Evolutionary conservation across 1,140 invertebrate genomes (phyloP).

Genomic region (Achatina immaculata): DNA sequence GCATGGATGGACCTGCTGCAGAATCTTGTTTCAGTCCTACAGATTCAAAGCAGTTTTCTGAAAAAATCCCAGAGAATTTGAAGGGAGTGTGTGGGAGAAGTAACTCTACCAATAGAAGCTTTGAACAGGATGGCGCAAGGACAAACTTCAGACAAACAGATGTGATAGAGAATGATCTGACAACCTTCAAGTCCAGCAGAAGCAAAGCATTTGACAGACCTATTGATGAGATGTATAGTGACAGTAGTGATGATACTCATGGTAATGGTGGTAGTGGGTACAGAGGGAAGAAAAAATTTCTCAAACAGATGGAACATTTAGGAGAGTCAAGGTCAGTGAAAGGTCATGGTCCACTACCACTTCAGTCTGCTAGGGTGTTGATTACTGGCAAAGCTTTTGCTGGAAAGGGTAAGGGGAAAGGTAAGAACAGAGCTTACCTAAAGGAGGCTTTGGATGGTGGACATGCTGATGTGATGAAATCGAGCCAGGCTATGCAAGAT

Average conservation of each 20-base stretch:
- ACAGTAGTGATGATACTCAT: slow-evolving; percentile 2
- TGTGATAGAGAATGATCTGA: not conserved
- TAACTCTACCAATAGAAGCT: too few species aligned
- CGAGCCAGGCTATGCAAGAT: not conserved
- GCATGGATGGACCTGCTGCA: too few species aligned
- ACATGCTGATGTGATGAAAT: too few species aligned
- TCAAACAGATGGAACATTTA: slow-evolving; percentile 29
- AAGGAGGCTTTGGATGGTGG: not conserved
- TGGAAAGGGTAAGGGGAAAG: slow-evolving; percentile 27
- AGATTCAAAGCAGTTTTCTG: too few species aligned
- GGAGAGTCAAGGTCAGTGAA: slow-evolving; percentile 19
- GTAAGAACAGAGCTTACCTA: slow-evolving; percentile 20
- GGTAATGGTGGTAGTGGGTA: not conserved
- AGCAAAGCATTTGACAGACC: slow-evolving; percentile 31
- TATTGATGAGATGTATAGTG: not conserved
- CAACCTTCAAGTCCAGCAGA: not conserved
- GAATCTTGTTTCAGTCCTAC: too few species aligned
- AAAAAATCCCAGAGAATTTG: too few species aligned
- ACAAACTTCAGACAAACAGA: not conserved
- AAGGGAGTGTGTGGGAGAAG: too few species aligned
- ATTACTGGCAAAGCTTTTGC: slow-evolving; percentile 16
- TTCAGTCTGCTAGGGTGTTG: not conserved
- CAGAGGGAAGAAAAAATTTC: slow-evolving; percentile 1
- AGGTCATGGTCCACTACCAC: not conserved
- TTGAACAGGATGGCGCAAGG: not conserved